Conservation (phyloP, 2,888 invertebrate species). For the Synergus laeviventris region DNA sequence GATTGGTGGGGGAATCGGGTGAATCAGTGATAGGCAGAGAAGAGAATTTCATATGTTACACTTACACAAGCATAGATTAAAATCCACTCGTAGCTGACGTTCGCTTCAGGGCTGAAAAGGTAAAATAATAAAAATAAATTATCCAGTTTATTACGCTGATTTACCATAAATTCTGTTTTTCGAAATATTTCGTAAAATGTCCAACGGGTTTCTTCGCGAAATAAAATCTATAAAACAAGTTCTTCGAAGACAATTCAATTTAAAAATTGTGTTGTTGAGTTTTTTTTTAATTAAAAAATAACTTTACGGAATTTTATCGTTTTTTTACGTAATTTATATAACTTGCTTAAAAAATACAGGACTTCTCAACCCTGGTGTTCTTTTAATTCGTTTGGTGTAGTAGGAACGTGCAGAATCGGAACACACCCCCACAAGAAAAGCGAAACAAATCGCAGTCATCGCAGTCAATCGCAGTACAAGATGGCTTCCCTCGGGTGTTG, state of each 20-base stretch:
- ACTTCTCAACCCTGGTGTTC: background rate
- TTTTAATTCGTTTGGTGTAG: constrained; percentile 16
- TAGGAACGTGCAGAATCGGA: constrained; percentile 30
- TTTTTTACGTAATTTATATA: background rate
- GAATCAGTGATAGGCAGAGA: constrained; percentile 10
- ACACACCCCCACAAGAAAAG: constrained; percentile 40
- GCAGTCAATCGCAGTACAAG: constrained; percentile 40
- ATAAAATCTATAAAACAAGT: too few relatives aligned
- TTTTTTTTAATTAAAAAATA: too few relatives aligned
- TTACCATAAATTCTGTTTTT: too few relatives aligned
- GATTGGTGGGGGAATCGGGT: constrained; percentile 26
- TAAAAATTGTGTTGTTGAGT: too few relatives aligned
- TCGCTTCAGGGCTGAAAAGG: background rate
- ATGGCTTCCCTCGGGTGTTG: constrained; percentile 40
- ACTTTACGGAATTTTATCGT: background rate
- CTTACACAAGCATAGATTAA: constrained; percentile 18
- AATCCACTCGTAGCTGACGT: constrained; percentile 9
- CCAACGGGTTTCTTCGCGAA: too few relatives aligned
- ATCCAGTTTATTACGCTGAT: background rate
- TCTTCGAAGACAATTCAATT: too few relatives aligned
- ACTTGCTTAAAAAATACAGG: background rate
- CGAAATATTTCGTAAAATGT: too few relatives aligned
- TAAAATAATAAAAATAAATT: background rate
- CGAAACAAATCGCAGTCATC: constrained; percentile 41
- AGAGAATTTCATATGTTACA: constrained; percentile 23